Evolutionary conservation across 1,140 invertebrate genomes (phyloP).

Genomic region (Branchinecta lynchi): DNA sequence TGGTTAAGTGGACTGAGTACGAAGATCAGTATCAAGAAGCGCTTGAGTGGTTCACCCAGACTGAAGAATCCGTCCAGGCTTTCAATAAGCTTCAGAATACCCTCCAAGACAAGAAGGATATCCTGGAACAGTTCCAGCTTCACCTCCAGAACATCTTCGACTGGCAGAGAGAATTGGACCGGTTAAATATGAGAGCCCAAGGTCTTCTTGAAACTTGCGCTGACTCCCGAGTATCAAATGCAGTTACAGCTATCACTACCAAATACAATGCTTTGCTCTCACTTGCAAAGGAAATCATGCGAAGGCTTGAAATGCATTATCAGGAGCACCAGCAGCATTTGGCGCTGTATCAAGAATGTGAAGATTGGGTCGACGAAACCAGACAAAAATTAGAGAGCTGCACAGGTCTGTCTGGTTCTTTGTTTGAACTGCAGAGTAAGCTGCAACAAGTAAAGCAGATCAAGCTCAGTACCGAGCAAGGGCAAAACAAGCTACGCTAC

Average conservation of each 20-base stretch:
- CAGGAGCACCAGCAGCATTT: constrained; percentile 46
- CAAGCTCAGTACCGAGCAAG: constrained; percentile 68
- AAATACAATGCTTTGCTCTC: constrained; percentile 85
- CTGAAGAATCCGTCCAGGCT: constrained; percentile 68
- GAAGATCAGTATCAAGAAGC: constrained; percentile 83
- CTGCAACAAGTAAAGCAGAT: constrained; percentile 65
- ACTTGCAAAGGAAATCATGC: constrained; percentile 81
- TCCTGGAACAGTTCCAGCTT: constrained; percentile 74
- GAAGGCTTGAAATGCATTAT: constrained; percentile 71
- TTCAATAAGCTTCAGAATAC: constrained; percentile 78
- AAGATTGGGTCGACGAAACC: constrained; percentile 75
- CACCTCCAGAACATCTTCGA: constrained; percentile 79
- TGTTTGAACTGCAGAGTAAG: constrained; percentile 65
- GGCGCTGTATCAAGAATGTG: constrained; percentile 71
- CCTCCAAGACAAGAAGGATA: constrained; percentile 71
- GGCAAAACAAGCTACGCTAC: constrained; percentile 74
- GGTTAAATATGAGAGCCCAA: constrained; percentile 79
- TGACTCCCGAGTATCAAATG: constrained; percentile 82
- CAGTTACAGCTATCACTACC: constrained; percentile 78
- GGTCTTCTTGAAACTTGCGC: constrained; percentile 75
- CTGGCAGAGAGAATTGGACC: constrained; percentile 81
- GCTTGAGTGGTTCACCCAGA: constrained; percentile 69
- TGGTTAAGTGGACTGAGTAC: constrained; percentile 89
- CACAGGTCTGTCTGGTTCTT: constrained; percentile 51
- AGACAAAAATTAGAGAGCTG: constrained; percentile 57